Base-by-base conservation (phyloP, 2,797 vertebrate genomes). In the Coregonus suidteri region DNA sequence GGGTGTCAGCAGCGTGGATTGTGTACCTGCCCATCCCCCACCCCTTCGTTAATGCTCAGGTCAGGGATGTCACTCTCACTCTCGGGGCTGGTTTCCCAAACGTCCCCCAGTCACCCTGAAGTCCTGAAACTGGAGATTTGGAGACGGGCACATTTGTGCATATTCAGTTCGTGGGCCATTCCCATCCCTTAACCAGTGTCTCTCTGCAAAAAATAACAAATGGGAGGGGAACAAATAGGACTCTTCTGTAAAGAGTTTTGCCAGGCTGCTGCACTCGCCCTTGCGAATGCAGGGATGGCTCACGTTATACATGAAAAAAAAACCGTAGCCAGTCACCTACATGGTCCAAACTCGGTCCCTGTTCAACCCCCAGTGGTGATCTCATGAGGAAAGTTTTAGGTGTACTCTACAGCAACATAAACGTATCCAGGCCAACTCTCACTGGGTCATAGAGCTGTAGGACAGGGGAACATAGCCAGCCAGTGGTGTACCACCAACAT, bases 161-260 rank as follows among this genome's bases (percentile, higher is more conserved):
- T 25, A n/a, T 6, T 25, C 62, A 4, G 25, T 65, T 65, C 62
- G 59, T 34, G 25, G 1, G 53, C 74, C 37, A 74, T 54, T 35
- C n/a, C 35, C 73, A 47, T n/a, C 73, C 69, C 37, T 73, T 20
- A 25, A 76, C 66, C 74, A 79, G 74, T n/a, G n/a, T 47, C 54
- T 34, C 75, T 70, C 37, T 71, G 71, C 66, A 31, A 0, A 41
- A 65, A 70, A 74, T 35, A 51, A 15, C 69, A 54, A n/a, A 79
- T 56, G 67, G 75, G 75, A 74, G 66, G 35, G 74, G 67, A 72
- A 77, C 72, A 75, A 75, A 67, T 62, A 72, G 51, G 18, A 59
- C 54, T n/a, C 71, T 77, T 71, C 71, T 68, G 5, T 31, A 35
- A n/a, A 65, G 25, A 25, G 5, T 9, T 65, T 14, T 30, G 9